phyloP scores from a whole-genome alignment of 2,797 vertebrate genomes.

The Streptopelia turtur region DNA sequence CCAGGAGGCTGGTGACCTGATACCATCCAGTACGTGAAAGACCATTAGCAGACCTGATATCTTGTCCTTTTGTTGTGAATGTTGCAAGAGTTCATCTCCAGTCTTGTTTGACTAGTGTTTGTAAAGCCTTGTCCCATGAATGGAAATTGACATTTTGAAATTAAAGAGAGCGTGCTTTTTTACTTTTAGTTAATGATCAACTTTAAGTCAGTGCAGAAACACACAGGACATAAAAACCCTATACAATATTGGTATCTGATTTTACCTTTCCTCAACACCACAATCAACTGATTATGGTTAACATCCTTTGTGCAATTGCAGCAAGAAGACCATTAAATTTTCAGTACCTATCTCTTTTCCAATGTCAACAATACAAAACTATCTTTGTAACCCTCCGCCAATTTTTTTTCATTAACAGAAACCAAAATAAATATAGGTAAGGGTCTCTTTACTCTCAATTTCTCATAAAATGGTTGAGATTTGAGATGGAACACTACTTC shows the following conservation, averaged over 20 bases:
- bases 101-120: neutral
- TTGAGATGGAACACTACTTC: neutral
- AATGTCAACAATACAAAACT: neutral
- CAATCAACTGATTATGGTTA: neutral
- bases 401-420: neutral
- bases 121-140: neutral
- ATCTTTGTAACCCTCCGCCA: neutral
- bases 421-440: neutral
- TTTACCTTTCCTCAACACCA: neutral
- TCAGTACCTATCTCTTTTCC: neutral
- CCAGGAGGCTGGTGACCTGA: neutral
- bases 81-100: neutral
- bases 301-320: neutral
- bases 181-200: neutral
- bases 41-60: neutral
- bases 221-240: neutral
- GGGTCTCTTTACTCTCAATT: neutral
- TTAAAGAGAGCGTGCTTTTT: neutral
- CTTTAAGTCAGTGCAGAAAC: neutral
- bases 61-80: neutral
- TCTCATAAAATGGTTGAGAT: neutral
- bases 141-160: neutral
- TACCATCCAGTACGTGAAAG: neutral
- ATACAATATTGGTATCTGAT: neutral
- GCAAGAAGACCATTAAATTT: neutral